Evolutionary conservation across 1,140 invertebrate genomes (phyloP).

Genomic region (Drosophila nasuta): DNA sequence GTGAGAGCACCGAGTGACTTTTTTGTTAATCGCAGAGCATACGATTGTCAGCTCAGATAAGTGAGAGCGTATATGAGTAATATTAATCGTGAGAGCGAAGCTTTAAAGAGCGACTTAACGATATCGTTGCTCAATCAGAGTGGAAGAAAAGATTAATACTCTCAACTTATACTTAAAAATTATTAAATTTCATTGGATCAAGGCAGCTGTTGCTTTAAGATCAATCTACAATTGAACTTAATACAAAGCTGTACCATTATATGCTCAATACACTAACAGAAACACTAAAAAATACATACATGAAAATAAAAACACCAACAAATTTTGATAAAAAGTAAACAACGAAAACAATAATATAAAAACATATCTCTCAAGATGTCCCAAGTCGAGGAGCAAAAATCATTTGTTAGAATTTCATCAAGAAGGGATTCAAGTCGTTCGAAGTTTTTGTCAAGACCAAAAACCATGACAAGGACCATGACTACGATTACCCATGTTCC

Average conservation of each 20-base stretch:
- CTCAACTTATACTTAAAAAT: neutral
- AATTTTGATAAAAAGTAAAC: neutral
- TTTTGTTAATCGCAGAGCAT: neutral
- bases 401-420: no score
- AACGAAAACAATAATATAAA: no score
- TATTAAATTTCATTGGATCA: neutral
- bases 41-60: neutral
- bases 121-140: neutral
- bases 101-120: constrained; percentile 4
- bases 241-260: neutral
- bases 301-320: neutral
- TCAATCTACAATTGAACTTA: neutral
- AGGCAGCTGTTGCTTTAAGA: neutral
- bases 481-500: neutral
- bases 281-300: constrained; percentile 3
- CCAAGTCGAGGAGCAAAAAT: no score
- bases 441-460: no score
- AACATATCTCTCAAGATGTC: no score
- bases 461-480: no score
- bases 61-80: neutral
- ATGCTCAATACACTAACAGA: neutral
- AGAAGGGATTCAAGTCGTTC: no score
- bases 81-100: neutral
- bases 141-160: neutral
- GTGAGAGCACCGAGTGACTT: neutral